Base-by-base conservation (phyloP, 2,113 vertebrate genomes). In the Gobio gobio region DNA sequence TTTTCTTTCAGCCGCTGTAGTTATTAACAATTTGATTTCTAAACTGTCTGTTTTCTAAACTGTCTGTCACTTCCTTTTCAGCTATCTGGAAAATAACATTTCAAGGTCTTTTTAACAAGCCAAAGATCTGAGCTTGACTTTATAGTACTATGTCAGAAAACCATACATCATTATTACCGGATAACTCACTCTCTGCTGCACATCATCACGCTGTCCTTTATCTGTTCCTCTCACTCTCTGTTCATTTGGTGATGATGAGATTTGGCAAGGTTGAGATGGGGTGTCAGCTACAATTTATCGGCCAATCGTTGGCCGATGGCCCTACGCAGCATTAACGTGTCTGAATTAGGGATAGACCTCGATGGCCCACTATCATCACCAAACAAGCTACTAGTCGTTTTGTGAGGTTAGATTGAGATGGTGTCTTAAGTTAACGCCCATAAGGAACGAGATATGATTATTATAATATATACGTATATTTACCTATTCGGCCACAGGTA, bases 181-280 rank as follows among this genome's bases (percentile, higher is more conserved):
- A 58, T 33, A 36, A 72, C 49, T 72, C 81, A 43, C 20, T 36
- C 81, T 83, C 49, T 22, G n/a, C 24, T 33, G 45, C 77, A 56
- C 56, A 61, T 36, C 86, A 77, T 68, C 49, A 43, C 40, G 70
- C 43, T 82, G 22, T 26, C 26, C 68, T 45, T 68, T 63, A 74
- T 89, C 70, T 63, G 93, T 94, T 92, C 89, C 83, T 91, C 91
- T 92, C 89, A 79, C 89, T 89, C 36, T 82, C 22, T 64, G 88
- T 26, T 75, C 33, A 78, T 9, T 83, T 91, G 94, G 93, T 16
- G 33, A 70, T 93, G 93, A 94, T 94, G 91, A 91, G 90, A 88
- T 92, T 85, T 96, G 95, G 95, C 95, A 95, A 93, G 90, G 87
- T 92, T 93, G 92, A 94, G 94, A 91, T 93, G 91, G 83, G 54